Evolutionary conservation across 92 coral and sea anemone genomes (phyloP).

Genomic region (Galaxea fascicularis): DNA sequence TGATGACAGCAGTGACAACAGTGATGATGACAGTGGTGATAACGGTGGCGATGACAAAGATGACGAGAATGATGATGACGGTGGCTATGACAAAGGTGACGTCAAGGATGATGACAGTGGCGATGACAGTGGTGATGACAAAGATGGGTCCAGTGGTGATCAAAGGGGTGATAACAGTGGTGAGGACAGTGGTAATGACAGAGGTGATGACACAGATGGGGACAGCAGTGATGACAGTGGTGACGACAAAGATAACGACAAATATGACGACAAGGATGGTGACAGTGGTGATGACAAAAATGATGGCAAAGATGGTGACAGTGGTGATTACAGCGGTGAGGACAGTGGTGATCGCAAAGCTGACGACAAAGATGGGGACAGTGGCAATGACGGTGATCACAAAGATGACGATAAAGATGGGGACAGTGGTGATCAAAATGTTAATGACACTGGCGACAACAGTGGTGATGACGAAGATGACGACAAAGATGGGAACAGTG

Average conservation of each 20-base stretch:
- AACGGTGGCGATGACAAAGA: background rate
- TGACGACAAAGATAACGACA: background rate
- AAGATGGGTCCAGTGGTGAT: background rate
- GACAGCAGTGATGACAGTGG: background rate
- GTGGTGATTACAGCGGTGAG: background rate
- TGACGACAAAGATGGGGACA: slow-evolving; percentile 4
- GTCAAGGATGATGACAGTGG: background rate
- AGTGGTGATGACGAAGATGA: background rate
- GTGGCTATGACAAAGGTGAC: background rate
- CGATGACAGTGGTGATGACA: slow-evolving; percentile 2
- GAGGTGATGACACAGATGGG: background rate
- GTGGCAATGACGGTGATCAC: background rate
- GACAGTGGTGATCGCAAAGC: background rate
- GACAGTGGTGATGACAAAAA: background rate
- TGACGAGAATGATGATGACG: background rate
- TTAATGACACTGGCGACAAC: background rate
- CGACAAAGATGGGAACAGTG: background rate
- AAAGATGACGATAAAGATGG: background rate
- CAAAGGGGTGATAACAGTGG: slow-evolving; percentile 2
- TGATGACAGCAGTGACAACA: slow-evolving; percentile 4
- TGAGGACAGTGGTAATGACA: background rate
- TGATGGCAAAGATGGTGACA: background rate
- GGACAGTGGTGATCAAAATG: background rate
- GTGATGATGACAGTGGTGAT: background rate
- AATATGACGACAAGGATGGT: background rate